Percentiles rank a stretch among this genome's conserved stretches.
phyloP scores from a whole-genome alignment of 2,113 vertebrate species.

The Pygathrix nemaeus region DNA sequence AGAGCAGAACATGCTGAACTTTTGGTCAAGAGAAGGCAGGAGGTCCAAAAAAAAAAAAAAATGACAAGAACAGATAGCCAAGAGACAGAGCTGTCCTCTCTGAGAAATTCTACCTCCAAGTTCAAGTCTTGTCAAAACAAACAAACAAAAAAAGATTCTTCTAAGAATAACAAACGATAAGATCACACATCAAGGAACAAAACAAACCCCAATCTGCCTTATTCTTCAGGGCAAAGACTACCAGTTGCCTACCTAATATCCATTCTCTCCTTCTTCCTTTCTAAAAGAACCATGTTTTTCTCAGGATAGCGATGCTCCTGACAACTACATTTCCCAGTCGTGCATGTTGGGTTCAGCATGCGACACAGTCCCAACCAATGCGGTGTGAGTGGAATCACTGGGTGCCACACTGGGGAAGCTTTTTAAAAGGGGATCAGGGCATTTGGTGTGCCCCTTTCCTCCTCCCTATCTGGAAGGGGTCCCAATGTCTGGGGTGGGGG shows the following conservation, averaged over 20 bases:
- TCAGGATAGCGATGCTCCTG: not conserved
- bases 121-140: no score
- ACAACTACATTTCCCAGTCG: not conserved
- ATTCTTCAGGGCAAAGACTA: not conserved
- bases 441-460: not conserved
- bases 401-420: not conserved
- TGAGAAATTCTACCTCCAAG: not conserved
- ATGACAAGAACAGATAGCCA: no score
- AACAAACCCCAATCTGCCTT: not conserved
- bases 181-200: not conserved
- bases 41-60: not conserved
- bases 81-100: not conserved
- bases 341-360: not conserved
- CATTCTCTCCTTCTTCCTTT: not conserved
- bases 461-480: not conserved
- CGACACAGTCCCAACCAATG: not conserved
- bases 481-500: not conserved
- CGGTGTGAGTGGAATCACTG: not conserved
- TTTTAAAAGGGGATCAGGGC: not conserved
- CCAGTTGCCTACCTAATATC: not conserved
- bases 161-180: not conserved
- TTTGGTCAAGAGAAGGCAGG: not conserved
- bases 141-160: not conserved
- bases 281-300: not conserved
- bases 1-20: not conserved